These are phyloP conservation scores for Ditula angustiorana DNA, from an alignment of 2,888 invertebrate genomes.

Conservation along the genomic window DNA sequence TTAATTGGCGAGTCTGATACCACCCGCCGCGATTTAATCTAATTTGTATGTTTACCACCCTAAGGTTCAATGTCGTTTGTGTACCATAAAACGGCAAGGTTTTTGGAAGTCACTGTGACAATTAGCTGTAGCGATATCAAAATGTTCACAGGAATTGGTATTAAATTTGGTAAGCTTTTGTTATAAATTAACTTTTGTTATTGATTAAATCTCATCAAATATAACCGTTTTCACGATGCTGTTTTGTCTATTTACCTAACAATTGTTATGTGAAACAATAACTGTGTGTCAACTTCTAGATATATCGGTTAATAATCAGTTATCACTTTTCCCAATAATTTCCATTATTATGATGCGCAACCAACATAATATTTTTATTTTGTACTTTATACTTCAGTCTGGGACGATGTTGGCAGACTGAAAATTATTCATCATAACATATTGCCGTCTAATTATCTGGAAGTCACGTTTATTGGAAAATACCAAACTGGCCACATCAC, in stretches of 20 bases:
- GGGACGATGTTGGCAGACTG: no score
- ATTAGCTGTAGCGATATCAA: not conserved
- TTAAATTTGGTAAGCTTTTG: not conserved
- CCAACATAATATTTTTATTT: no score
- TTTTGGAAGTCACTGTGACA: not conserved
- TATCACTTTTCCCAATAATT: no score
- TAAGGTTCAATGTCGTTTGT: not conserved
- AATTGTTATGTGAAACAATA: no score
- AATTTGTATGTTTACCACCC: not conserved
- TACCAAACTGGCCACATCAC: constrained; percentile 1
- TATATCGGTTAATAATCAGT: no score
- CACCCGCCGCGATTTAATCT: not conserved
- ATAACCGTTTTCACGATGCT: no score
- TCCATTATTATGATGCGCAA: no score
- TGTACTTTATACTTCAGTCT: no score
- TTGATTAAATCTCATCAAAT: no score
- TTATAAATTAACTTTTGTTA: not conserved
- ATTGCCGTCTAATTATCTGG: not conserved
- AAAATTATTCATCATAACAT: not conserved
- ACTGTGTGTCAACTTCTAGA: no score
- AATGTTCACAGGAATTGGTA: not conserved
- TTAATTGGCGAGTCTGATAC: not conserved
- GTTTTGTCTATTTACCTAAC: no score
- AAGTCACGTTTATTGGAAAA: constrained; percentile 8
- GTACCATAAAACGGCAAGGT: not conserved